Conservation (phyloP, 2,113 vertebrate species). For the Tringa solitaria region DNA sequence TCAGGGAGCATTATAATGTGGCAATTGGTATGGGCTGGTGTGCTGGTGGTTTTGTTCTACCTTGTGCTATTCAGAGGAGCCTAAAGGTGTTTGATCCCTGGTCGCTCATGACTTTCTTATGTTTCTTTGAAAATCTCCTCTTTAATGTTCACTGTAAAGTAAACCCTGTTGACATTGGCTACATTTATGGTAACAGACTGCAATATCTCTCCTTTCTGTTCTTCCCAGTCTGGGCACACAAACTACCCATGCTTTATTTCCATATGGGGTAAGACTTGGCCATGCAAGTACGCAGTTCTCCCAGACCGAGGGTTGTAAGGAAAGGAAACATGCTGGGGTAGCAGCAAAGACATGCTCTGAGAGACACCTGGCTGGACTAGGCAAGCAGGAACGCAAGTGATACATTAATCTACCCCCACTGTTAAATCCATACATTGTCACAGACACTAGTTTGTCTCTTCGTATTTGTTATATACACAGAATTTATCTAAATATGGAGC, state of each 20-base stretch:
- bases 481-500: neutral
- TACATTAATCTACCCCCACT: neutral
- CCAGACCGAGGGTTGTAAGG: neutral
- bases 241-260: neutral
- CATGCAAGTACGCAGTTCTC: neutral
- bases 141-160: conserved; percentile 3
- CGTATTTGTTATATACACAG: neutral
- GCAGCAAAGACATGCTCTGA: neutral
- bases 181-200: neutral
- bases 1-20: neutral
- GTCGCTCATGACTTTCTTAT: neutral
- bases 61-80: neutral
- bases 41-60: neutral
- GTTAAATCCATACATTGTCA: neutral
- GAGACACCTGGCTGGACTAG: neutral
- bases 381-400: neutral
- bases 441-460: neutral
- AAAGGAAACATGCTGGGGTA: neutral
- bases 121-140: conserved; percentile 17
- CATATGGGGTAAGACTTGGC: neutral
- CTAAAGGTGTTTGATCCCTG: conserved; percentile 14
- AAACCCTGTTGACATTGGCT: neutral
- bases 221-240: neutral
- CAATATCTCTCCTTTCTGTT: neutral
- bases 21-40: neutral